These are phyloP conservation scores for Erethizon dorsatum DNA, from an alignment of 2,797 vertebrate species.

Conservation along the genomic window DNA sequence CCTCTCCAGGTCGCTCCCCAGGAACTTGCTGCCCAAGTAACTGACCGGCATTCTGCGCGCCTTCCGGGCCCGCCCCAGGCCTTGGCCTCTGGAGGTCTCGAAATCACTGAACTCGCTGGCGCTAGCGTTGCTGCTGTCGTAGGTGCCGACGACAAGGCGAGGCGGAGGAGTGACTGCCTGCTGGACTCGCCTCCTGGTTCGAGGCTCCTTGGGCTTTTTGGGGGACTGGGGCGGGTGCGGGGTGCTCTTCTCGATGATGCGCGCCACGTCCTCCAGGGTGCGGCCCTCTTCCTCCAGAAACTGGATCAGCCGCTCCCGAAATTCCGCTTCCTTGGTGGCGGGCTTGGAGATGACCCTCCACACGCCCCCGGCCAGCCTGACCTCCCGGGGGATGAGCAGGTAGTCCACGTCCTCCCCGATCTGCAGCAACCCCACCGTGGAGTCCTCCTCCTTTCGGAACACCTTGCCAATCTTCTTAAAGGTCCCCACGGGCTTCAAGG, in stretches of 20 bases:
- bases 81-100: constrained; percentile 17
- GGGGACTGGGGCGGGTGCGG: constrained; percentile 78
- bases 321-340: constrained; percentile 79
- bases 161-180: constrained; percentile 72
- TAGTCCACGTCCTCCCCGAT: constrained; percentile 77
- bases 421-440: constrained; percentile 80
- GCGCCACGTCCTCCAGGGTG: constrained; percentile 81
- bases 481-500: constrained; percentile 80
- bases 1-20: constrained; percentile 81
- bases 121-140: constrained; percentile 82
- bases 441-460: constrained; percentile 78
- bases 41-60: constrained; percentile 80
- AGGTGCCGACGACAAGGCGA: constrained; percentile 80
- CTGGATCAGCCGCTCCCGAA: constrained; percentile 80
- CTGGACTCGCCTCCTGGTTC: constrained; percentile 51
- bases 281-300: constrained; percentile 84
- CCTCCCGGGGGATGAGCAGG: constrained; percentile 78
- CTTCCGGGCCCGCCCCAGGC: neutral
- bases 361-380: constrained; percentile 80
- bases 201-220: constrained; percentile 51
- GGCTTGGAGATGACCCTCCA: constrained; percentile 85
- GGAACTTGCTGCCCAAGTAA: constrained; percentile 84
- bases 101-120: constrained; percentile 82
- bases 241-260: constrained; percentile 77
- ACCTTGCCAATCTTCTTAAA: constrained; percentile 85